These are phyloP conservation scores for Idris sp. DNA, from an alignment of 1,140 invertebrate genomes.

Conservation along the genomic window DNA sequence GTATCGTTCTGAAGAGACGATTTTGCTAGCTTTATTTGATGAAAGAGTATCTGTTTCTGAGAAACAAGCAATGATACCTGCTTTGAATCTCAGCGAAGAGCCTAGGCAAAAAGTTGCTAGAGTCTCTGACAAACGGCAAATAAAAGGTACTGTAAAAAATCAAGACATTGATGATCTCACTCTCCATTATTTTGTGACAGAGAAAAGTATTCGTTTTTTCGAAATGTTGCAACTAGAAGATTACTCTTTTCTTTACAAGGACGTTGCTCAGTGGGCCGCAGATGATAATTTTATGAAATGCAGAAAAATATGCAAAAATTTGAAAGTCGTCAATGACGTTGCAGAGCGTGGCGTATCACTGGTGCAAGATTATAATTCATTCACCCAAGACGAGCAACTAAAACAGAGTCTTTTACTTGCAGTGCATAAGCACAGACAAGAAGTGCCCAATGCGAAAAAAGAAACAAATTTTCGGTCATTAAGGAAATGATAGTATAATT, in stretches of 20 bases:
- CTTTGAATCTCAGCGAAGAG: neutral
- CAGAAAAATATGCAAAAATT: conserved; percentile 1
- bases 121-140: neutral
- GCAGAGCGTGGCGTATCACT: conserved; percentile 19
- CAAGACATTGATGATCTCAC: neutral
- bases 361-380: conserved; percentile 3
- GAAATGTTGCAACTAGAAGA: conserved; percentile 10
- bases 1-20: conserved; percentile 24
- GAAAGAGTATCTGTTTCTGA: neutral
- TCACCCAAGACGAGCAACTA: conserved; percentile 21
- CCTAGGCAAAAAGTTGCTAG: neutral
- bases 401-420: conserved; percentile 6
- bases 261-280: neutral
- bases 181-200: neutral
- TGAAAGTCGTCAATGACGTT: conserved; percentile 21
- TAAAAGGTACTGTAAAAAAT: neutral
- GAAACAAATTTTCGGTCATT: neutral
- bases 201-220: neutral
- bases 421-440: conserved; percentile 6
- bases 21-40: conserved; percentile 17
- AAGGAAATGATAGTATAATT: too few species aligned
- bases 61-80: conserved; percentile 1
- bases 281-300: neutral
- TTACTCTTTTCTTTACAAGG: conserved; percentile 2
- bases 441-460: neutral